These are phyloP conservation scores for Diacarnus erythraeanus DNA, from an alignment of 37 sponge, comb jelly and placozoan species.

Conservation along the genomic window DNA sequence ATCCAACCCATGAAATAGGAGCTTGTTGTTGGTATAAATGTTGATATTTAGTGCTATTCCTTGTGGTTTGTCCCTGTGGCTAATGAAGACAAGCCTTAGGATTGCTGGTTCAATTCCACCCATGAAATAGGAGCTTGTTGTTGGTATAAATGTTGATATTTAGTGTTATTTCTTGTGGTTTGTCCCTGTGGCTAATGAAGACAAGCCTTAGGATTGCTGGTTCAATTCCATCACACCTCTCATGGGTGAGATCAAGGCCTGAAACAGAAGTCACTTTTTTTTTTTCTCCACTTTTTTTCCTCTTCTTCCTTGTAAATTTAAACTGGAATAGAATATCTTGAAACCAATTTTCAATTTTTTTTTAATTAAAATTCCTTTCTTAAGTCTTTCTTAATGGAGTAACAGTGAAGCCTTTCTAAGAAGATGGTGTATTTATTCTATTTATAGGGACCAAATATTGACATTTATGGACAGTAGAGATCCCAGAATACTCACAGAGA, in stretches of 20 bases:
- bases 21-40: not conserved
- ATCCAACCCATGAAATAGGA: too few relatives aligned
- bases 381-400: not conserved
- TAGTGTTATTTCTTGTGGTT: not conserved
- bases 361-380: not conserved
- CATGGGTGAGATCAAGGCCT: not conserved
- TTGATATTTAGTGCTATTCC: not conserved
- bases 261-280: not conserved
- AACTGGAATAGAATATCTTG: too few relatives aligned
- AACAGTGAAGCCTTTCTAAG: not conserved
- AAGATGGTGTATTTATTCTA: not conserved
- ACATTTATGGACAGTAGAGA: not conserved
- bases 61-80: not conserved
- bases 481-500: not conserved
- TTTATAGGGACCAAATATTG: not conserved
- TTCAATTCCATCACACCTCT: not conserved
- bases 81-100: constrained; percentile 1
- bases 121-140: too few relatives aligned
- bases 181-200: not conserved
- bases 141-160: not conserved
- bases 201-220: not conserved
- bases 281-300: not conserved
- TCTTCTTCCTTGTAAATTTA: too few relatives aligned
- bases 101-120: not conserved
- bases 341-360: too few relatives aligned